These are phyloP conservation scores for Rhinichthys klamathensis DNA, from an alignment of 2,113 vertebrate species.

Conservation along the genomic window DNA sequence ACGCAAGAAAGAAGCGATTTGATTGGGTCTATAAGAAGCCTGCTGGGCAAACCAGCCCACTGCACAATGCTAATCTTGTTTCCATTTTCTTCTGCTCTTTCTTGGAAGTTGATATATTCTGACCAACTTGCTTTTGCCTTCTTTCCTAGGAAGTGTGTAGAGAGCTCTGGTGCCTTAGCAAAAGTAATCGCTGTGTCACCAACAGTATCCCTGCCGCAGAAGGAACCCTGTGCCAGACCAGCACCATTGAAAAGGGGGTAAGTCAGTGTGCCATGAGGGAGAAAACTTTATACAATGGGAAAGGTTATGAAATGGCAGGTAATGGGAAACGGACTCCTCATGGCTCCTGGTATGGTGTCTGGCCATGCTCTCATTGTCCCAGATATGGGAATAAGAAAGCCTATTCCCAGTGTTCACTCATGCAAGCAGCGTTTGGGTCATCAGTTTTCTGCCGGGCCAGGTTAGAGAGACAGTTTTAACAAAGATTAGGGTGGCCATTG, in stretches of 20 bases:
- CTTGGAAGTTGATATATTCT: conserved; percentile 76
- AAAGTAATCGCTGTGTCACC: conserved; percentile 99
- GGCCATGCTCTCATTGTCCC: conserved; percentile 30
- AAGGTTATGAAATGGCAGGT: conserved; percentile 44
- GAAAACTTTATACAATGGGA: background rate
- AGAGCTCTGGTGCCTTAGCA: conserved; percentile 99
- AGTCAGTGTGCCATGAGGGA: conserved; percentile 61
- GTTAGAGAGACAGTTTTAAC: conserved; percentile 81
- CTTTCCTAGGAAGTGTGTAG: conserved; percentile 99
- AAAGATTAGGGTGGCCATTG: conserved; percentile 82
- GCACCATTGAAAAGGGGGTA: conserved; percentile 97
- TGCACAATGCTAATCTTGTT: background rate
- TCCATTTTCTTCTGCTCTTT: background rate
- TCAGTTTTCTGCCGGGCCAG: conserved; percentile 74
- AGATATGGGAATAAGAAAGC: conserved; percentile 47
- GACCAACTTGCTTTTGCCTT: conserved; percentile 97
- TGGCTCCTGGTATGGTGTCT: background rate
- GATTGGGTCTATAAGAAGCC: background rate
- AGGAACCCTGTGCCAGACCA: conserved; percentile 95
- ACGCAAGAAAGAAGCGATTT: background rate
- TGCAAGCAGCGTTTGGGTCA: conserved; percentile 69
- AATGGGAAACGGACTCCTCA: conserved; percentile 44
- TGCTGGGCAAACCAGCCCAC: background rate
- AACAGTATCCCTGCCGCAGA: conserved; percentile 98
- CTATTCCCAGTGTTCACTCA: conserved; percentile 63